These are phyloP conservation scores for Ctenochaetus hawaiiensis DNA, from an alignment of 2,797 vertebrate species.

Conservation along the genomic window DNA sequence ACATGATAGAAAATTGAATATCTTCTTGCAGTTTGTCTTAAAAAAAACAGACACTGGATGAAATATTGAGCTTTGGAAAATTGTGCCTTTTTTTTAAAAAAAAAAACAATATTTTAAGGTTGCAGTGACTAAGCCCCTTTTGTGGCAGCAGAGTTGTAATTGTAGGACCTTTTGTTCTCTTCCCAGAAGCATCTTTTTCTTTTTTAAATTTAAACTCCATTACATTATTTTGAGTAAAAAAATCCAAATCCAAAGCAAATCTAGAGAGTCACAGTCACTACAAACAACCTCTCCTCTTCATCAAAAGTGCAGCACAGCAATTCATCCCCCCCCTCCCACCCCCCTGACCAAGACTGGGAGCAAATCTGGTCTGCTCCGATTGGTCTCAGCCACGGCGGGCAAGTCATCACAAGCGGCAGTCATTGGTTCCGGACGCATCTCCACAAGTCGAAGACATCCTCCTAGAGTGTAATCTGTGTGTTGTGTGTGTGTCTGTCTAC, in stretches of 20 bases:
- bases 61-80: not conserved
- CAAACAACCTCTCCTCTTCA: not conserved
- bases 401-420: slow-evolving; percentile 43
- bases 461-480: slow-evolving; percentile 31
- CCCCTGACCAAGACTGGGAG: slow-evolving; percentile 14
- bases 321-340: not conserved
- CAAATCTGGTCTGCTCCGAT: slow-evolving; percentile 44
- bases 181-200: not conserved
- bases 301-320: slow-evolving; percentile 1
- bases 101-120: not conserved
- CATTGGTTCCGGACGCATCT: slow-evolving; percentile 49
- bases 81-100: not conserved
- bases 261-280: too few species aligned
- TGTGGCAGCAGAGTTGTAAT: not conserved
- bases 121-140: not conserved
- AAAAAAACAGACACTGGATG: not conserved
- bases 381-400: slow-evolving; percentile 49
- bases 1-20: not conserved
- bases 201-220: not conserved
- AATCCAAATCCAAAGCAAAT: too few species aligned
- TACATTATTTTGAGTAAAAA: not conserved
- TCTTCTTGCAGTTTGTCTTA: not conserved
- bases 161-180: not conserved
- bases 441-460: slow-evolving; percentile 12
- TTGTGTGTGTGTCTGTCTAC: slow-evolving; percentile 36